Evolutionary conservation across 2,113 vertebrate species (phyloP), one percentile per base, ranked within the genome.

Genomic region (Corythoichthys haematopterus): DNA sequence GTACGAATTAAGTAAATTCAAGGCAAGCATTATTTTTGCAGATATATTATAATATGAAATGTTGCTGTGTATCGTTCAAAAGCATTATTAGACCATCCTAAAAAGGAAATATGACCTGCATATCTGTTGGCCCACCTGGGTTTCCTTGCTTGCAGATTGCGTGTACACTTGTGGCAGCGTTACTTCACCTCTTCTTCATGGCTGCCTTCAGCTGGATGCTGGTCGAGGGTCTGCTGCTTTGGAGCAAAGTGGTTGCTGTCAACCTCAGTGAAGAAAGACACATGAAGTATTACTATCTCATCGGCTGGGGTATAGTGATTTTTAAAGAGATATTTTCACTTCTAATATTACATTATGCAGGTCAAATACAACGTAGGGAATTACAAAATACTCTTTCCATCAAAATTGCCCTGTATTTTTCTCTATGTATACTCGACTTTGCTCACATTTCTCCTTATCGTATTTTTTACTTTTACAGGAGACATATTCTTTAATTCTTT

Each of bases 271-370:
- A 93, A 60, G 91, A 91, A 37, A 78, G 85, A 16, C 92, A 92
- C 77, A 93, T 93, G 92, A 93, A 93, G 72, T 93, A 92, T 83
- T 93, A 93, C 82, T 93, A 93, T 82, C 84, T 93, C 65, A 92
- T 93, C 70, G 92, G 92, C 80, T 93, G 92, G 92, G 92, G 92
- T 93, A 89, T 51, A 0, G n/a, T 10, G 1, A 33, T 66, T 66
- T 56, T 55, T 43, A 2, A 20, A 28, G 53, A n/a, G n/a, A 45
- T 45, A 35, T 35, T 63, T 35, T 63, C 12, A 47, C 7, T 52
- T 52, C 16, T 52, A n/a, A n/a, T 20, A n/a, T 14, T 48, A 48
- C 20, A 4, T 55, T 36, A 50, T 35, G n/a, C 20, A 35, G 46
- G 46, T 35, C 59, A 20, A 40, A 45, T 43, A 43, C 6, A 43